Conservation (phyloP, 2,797 vertebrate species). For the Ctenosaura bakeri region DNA sequence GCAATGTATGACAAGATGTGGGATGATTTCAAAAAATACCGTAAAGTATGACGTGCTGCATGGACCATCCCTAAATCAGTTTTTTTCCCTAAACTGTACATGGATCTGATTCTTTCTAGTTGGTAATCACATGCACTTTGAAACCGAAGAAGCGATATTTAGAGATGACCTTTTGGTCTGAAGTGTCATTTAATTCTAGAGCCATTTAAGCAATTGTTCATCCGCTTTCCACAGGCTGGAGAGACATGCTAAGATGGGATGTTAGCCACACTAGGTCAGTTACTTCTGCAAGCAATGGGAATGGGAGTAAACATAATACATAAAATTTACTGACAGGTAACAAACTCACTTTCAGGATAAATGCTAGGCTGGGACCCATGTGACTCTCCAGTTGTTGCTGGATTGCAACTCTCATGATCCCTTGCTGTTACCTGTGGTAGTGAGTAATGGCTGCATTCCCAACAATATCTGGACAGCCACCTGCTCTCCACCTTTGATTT, state of each 20-base stretch:
- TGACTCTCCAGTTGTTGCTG: not conserved
- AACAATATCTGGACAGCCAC: not conserved
- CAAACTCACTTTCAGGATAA: not conserved
- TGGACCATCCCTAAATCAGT: not conserved
- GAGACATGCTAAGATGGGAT: not conserved
- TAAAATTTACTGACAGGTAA: not conserved
- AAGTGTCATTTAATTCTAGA: not conserved
- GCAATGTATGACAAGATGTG: not conserved
- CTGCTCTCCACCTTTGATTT: not conserved
- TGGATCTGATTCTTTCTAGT: not conserved
- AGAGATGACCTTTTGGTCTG: not conserved
- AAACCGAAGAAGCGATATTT: not conserved
- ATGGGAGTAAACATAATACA: no score
- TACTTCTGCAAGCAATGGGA: not conserved
- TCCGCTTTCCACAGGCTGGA: not conserved
- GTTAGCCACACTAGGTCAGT: not conserved
- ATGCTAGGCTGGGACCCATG: not conserved
- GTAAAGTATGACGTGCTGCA: not conserved
- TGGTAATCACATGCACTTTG: not conserved
- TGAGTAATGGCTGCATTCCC: not conserved
- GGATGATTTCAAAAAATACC: not conserved
- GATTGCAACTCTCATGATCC: not conserved
- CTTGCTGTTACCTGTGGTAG: not conserved
- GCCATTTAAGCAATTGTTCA: not conserved
- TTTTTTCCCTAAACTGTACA: not conserved